Evolutionary conservation across 2,113 vertebrate species (phyloP).

Genomic region (Protobothrops flavoviridis): DNA sequence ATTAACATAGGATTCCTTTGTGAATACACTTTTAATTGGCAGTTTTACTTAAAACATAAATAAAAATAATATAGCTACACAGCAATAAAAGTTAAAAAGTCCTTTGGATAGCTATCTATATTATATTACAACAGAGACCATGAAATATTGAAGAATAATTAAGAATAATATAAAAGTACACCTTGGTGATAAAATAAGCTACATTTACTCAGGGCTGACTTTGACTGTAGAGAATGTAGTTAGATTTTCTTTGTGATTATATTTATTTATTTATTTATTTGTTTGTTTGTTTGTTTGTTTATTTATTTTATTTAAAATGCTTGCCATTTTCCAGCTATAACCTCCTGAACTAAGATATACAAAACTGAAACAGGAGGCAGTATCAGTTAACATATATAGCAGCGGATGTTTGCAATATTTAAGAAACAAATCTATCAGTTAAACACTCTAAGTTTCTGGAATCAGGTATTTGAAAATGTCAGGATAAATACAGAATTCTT

Average conservation of each 20-base stretch:
- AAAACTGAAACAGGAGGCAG: background rate
- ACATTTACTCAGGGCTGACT: background rate
- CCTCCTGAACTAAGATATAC: background rate
- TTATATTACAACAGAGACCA: background rate
- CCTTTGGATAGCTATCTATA: background rate
- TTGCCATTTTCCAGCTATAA: background rate
- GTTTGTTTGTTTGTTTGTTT: background rate
- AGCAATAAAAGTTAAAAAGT: background rate
- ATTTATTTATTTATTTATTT: background rate
- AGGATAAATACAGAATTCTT: background rate
- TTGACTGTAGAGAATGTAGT: background rate
- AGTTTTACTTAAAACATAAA: constrained; percentile 6
- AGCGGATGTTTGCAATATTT: background rate
- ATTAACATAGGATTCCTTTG: background rate
- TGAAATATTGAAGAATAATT: background rate
- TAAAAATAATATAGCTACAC: background rate
- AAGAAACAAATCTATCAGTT: background rate
- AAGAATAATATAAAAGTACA: background rate
- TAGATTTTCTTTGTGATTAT: background rate
- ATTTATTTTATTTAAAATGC: background rate
- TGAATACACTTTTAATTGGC: background rate
- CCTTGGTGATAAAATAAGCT: background rate
- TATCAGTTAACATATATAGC: background rate
- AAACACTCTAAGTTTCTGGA: background rate
- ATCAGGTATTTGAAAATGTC: background rate